Evolutionary conservation across 30 jellyfish, hydroid and myxozoan genomes (phyloP), one percentile per base, ranked within the genome.

Genomic region (Pelagia noctiluca): DNA sequence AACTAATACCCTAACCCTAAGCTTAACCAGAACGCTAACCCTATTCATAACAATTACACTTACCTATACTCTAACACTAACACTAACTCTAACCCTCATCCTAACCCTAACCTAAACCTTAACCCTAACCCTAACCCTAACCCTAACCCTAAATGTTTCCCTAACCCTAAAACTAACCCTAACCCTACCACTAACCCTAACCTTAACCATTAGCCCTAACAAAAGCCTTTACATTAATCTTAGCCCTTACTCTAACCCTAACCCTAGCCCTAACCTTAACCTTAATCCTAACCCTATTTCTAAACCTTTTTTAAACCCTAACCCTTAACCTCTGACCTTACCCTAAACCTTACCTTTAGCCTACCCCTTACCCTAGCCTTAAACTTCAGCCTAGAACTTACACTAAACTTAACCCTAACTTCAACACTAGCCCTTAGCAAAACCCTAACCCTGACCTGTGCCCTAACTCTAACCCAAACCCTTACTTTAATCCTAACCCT

Each of bases 151-250:
- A 42, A 42, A 8, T n/a, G n/a, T n/a, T 42, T 16, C 16, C 57
- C 57, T 42, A 42, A 42, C 57, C 57, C 57, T 42, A 42, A 42
- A 8, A 8, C 57, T 42, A 42, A 42, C 57, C 57, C 57, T 60
- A 60, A 60, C 35, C 72, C 72, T 60, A 60, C 10, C 57, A 8
- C 57, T 42, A 42, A 42, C 57, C 57, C 57, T 42, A 42, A 42
- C 57, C 57, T 16, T 42, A 60, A 60, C 34, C n/a, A n/a, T n/a
- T n/a, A n/a, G n/a, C n/a, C n/a, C n/a, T n/a, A n/a, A n/a, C n/a
- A n/a, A n/a, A n/a, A n/a, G n/a, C n/a, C n/a, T n/a, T n/a, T n/a
- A n/a, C n/a, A n/a, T n/a, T n/a, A 42, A 42, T 16, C 57, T 16
- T 42, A 42, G 16, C 57, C 57, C 57, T 42, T 5, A 42, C 57